Evolutionary conservation across 2,888 invertebrate genomes (phyloP), one percentile per base, ranked within the genome.

Genomic region (Microdon myrmicae): DNA sequence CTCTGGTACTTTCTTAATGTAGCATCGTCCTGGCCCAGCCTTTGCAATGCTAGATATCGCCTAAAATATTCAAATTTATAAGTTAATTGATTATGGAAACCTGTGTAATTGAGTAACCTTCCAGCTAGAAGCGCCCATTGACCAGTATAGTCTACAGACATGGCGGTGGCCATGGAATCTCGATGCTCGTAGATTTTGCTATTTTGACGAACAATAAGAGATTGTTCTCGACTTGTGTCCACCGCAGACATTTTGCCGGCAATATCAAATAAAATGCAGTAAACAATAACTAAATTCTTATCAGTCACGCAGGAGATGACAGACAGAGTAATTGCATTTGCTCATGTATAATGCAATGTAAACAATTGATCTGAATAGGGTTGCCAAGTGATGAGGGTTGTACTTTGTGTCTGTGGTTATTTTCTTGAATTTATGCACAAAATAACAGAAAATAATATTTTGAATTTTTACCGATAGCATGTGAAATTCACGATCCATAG

Each of bases 131-230:
- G 81, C 29, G 93, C 90, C 82, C 88, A 90, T 72, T 88, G 88
- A 1, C 95, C 95, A 3, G 90, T 87, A 32, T 77, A 77, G 53
- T 79, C 79, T 25, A 96, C 88, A 53, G 94, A 92, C 94, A 96
- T 95, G 10, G 94, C 90, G 73, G 90, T 94, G 3, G 95, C 95
- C 84, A 94, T 86, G 28, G 94, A 81, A 78, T 95, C 94, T 59
- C 90, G 85, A 76, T 92, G 92, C 75, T 95, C 95, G 45, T 75
- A 79, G 9, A 70, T 69, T 59, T 75, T 76, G 67, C 72, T 73
- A 67, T 75, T 78, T 41, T 77, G 78, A 4, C 77, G 72, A 5
- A 75, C 67, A 7, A 77, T 71, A 55, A 71, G 74, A 2, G 72
- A 72, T 16, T 74, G 73, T 16, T 79, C 76, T 23, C 71, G 73